Conservation (phyloP, 2,888 invertebrate genomes). For the Dyspetes luteomarginatus region DNA sequence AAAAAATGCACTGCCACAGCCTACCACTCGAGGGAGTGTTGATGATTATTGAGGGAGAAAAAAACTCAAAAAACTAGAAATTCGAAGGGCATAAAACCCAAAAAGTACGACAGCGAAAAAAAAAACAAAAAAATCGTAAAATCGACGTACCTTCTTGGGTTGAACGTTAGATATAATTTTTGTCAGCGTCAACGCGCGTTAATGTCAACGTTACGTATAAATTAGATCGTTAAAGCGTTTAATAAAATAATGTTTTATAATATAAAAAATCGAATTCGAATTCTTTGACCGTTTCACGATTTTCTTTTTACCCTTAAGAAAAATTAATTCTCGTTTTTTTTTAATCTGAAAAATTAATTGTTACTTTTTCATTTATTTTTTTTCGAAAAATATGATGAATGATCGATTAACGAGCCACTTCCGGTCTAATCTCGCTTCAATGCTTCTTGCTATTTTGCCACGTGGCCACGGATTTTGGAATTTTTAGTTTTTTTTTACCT, state of each 20-base stretch:
- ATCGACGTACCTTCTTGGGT: conserved; percentile 1
- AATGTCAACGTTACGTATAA: conserved; percentile 43
- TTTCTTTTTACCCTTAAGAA: too few species aligned
- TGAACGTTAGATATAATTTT: conserved; percentile 26
- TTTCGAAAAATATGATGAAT: neutral
- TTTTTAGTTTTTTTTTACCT: neutral
- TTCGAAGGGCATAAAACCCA: neutral
- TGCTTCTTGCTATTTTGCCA: neutral
- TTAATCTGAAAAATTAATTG: too few species aligned
- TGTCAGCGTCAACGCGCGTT: conserved; percentile 38
- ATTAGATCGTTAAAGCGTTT: conserved; percentile 55
- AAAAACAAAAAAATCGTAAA: conserved; percentile 8
- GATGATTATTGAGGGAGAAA: neutral
- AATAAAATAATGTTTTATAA: conserved; percentile 62
- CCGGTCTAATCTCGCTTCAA: neutral
- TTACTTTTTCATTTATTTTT: too few species aligned
- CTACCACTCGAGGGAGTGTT: conserved; percentile 19
- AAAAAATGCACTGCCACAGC: conserved; percentile 49
- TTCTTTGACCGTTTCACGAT: too few species aligned
- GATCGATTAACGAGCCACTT: too few species aligned
- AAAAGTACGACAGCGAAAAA: conserved; percentile 18
- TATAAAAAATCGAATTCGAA: conserved; percentile 20
- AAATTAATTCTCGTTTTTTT: neutral
- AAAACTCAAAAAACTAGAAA: conserved; percentile 4
- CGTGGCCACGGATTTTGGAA: neutral